Evolutionary conservation across 2,888 invertebrate genomes (phyloP).

Genomic region (Cantharis nigra): DNA sequence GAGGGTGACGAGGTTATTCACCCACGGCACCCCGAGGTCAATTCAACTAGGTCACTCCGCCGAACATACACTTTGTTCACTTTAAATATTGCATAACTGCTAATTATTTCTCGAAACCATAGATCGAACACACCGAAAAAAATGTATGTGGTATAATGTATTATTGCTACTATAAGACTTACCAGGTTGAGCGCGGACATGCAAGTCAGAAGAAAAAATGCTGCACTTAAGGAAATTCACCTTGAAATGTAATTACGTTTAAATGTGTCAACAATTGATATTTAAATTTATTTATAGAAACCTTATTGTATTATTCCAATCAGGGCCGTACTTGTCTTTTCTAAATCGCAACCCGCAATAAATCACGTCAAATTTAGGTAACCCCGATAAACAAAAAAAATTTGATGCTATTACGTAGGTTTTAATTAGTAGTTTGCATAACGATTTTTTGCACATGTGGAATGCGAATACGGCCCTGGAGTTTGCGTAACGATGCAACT

Average conservation of each 20-base stretch:
- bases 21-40: conserved; percentile 58
- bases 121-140: conserved; percentile 7
- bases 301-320: not conserved
- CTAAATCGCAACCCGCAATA: not conserved
- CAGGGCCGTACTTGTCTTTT: not conserved
- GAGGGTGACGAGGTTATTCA: conserved; percentile 44
- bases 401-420: conserved; percentile 6
- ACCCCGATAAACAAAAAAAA: not conserved
- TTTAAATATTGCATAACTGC: conserved; percentile 16
- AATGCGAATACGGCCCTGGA: conserved; percentile 32
- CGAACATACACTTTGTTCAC: conserved; percentile 17
- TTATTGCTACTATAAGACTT: not conserved
- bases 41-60: conserved; percentile 27
- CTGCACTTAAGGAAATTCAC: not conserved
- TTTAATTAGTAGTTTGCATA: not conserved
- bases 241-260: not conserved
- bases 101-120: conserved; percentile 14
- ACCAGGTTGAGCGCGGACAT: not conserved
- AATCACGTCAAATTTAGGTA: not conserved
- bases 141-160: not conserved
- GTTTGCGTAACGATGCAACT: conserved; percentile 39
- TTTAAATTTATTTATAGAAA: not conserved
- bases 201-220: not conserved
- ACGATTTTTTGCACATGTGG: conserved; percentile 13
- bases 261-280: not conserved